These are phyloP conservation scores for Anser cygnoides DNA, from an alignment of 2,113 vertebrate genomes.

Conservation along the genomic window DNA sequence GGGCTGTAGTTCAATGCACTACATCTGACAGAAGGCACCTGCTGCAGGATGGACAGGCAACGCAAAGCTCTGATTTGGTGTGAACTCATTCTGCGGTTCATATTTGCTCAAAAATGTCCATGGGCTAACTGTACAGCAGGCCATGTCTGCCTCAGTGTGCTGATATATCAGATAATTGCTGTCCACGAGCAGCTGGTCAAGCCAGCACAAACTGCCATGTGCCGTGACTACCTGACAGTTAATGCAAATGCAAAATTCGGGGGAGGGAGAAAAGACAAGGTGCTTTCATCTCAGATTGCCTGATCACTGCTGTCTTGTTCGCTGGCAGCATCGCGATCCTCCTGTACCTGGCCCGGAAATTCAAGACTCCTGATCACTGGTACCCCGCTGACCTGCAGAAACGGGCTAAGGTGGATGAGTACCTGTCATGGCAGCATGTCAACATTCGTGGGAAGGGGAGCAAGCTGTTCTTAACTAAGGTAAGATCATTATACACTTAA, in stretches of 20 bases:
- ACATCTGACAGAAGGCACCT: neutral
- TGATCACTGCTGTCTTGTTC: neutral
- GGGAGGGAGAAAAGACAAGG: neutral
- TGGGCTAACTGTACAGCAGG: neutral
- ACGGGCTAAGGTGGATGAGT: constrained; percentile 78
- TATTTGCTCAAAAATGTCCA: neutral
- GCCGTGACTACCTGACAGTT: neutral
- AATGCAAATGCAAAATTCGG: neutral
- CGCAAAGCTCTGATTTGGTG: neutral
- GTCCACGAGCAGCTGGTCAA: neutral
- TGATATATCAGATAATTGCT: neutral
- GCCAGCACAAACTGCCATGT: neutral
- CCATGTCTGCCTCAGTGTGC: accelerated
- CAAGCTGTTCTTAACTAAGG: constrained; percentile 74
- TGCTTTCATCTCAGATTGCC: neutral
- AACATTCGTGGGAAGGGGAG: constrained; percentile 72
- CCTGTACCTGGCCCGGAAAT: constrained; percentile 76
- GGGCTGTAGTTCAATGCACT: neutral
- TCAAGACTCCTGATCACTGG: constrained; percentile 82
- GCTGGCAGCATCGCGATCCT: constrained; percentile 77
- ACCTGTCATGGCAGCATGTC: constrained; percentile 82
- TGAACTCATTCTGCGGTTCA: neutral
- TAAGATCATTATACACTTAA: neutral
- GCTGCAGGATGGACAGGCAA: neutral
- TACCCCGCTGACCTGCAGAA: constrained; percentile 81